Evolutionary conservation across 2,113 vertebrate genomes (phyloP).

Genomic region (Forbesichthys papilliferus): DNA sequence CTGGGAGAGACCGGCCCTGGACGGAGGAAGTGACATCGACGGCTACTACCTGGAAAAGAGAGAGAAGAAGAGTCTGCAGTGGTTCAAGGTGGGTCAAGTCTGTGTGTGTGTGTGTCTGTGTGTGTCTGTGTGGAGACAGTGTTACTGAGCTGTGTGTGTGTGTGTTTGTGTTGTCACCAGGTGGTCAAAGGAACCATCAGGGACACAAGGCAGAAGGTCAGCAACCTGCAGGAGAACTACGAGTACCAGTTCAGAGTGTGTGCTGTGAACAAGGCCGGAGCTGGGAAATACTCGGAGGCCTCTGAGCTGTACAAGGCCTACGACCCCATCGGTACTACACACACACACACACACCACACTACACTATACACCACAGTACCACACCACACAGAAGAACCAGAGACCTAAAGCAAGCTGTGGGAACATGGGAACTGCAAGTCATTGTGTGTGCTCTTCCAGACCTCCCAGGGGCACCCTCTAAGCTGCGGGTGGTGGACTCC

Average conservation of each 20-base stretch:
- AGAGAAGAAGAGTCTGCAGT: slow-evolving; percentile 95
- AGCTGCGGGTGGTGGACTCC: slow-evolving; percentile 90
- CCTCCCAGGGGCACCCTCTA: slow-evolving; percentile 90
- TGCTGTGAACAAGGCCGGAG: slow-evolving; percentile 93
- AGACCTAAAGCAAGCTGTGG: too few relatives aligned
- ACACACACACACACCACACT: not conserved
- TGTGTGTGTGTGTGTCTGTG: too few relatives aligned
- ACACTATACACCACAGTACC: too few relatives aligned
- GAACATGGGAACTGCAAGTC: too few relatives aligned
- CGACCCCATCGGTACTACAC: slow-evolving; percentile 88
- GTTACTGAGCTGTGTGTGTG: too few relatives aligned
- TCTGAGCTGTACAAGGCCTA: slow-evolving; percentile 93
- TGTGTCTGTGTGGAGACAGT: too few relatives aligned
- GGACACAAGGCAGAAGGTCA: slow-evolving; percentile 94
- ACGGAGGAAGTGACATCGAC: slow-evolving; percentile 93
- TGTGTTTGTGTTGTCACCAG: slow-evolving; percentile 26
- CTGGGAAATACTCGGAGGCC: slow-evolving; percentile 89
- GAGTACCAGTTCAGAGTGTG: slow-evolving; percentile 94
- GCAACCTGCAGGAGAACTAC: slow-evolving; percentile 84
- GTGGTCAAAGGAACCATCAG: slow-evolving; percentile 93
- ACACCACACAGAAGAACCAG: too few relatives aligned
- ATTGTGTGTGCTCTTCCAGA: slow-evolving; percentile 72
- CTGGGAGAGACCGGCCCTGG: slow-evolving; percentile 89
- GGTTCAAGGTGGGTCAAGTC: slow-evolving; percentile 83
- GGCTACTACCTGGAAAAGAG: slow-evolving; percentile 96